Evolutionary conservation across 2,113 vertebrate species (phyloP), one percentile per base, ranked within the genome.

Genomic region (Scomber colias): DNA sequence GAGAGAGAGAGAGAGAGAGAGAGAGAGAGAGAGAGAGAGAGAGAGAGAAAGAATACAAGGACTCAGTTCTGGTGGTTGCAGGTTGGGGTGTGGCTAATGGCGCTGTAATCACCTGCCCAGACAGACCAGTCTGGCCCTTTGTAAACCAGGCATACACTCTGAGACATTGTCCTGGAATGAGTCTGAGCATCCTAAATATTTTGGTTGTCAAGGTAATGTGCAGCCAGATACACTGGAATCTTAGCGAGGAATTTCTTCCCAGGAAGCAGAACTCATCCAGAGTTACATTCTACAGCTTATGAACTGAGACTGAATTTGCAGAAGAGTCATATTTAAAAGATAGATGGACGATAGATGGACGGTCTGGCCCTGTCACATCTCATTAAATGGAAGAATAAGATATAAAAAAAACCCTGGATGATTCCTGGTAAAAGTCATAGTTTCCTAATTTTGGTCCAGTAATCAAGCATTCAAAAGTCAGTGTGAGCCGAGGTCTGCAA

Each of bases 101-200:
- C 63, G 19, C 35, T 81, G 69, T 85, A 86, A 91, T 93, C 85
- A 93, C 91, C 91, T 89, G 90, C 86, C 71, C 81, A 90, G 87
- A 90, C 81, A 78, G 76, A 90, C 70, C 70, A 87, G 81, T 82
- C 75, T 85, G 31, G 77, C 81, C 70, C 67, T 71, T 65, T 61
- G 73, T 75, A 70, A 84, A 90, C 65, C 79, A 79, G 75, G 78
- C 84, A 71, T n/a, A 66, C 46, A 49, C 75, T 66, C 68, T 72
- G 46, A 83, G 71, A 85, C 71, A 40, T 45, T 57, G 64, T 31
- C 15, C 57, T 62, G 82, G 78, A 89, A 87, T 79, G 77, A 71
- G 77, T 82, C 76, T 87, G 56, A 68, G 50, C 9, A 21, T 77
- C 78, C 77, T 71, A 90, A 93, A 92, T 92, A 94, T 92, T 86